These are phyloP conservation scores for Planococcus citri DNA, from an alignment of 1,140 invertebrate species.

Conservation along the genomic window DNA sequence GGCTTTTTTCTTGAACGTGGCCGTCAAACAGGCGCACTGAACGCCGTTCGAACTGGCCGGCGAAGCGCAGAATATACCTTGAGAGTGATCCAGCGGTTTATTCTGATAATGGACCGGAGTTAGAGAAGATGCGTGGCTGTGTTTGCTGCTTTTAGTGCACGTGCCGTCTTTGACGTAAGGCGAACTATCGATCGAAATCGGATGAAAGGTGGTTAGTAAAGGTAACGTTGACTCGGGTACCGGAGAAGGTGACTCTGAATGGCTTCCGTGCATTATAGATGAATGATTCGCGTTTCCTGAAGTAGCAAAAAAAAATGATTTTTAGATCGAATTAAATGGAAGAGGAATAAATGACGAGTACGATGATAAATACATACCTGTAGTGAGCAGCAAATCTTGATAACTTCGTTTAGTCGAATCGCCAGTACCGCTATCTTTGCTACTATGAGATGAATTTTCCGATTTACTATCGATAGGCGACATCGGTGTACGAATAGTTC, in stretches of 20 bases:
- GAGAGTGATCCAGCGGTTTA: neutral
- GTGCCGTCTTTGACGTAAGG: neutral
- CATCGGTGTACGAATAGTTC: slow-evolving; percentile 30
- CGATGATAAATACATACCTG: neutral
- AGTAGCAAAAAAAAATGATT: neutral
- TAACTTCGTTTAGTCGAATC: slow-evolving; percentile 44
- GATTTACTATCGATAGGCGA: slow-evolving; percentile 35
- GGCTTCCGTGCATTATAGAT: neutral
- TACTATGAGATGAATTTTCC: slow-evolving; percentile 39
- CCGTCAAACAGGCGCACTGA: slow-evolving; percentile 3
- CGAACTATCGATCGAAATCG: neutral
- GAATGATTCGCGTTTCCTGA: neutral
- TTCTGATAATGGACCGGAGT: slow-evolving; percentile 9
- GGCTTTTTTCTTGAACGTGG: neutral
- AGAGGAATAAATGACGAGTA: no score
- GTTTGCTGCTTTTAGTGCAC: neutral
- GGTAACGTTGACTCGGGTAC: neutral
- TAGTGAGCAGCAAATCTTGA: slow-evolving; percentile 1
- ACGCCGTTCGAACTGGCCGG: slow-evolving; percentile 8
- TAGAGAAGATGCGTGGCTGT: neutral
- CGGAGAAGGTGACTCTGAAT: neutral
- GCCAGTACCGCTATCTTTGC: slow-evolving; percentile 47
- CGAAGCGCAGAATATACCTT: neutral
- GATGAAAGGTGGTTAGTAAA: slow-evolving; percentile 2
- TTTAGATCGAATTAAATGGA: neutral